These are phyloP conservation scores for Mastigias papua DNA, from an alignment of 30 jellyfish, hydroid and myxozoan genomes.

Conservation along the genomic window DNA sequence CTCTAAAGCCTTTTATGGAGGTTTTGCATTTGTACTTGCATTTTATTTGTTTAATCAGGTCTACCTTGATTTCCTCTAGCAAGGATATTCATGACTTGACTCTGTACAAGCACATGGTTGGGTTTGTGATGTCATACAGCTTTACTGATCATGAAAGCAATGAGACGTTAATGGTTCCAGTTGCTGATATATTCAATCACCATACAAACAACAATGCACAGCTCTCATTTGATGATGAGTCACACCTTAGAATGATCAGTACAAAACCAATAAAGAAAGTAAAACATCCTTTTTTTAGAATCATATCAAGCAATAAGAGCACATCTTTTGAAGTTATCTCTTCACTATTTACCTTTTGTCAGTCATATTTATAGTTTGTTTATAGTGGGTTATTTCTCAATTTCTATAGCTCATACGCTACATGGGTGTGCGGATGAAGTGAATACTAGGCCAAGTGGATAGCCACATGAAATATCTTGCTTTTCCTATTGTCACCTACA, in stretches of 20 bases:
- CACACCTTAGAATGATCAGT: conserved; percentile 77
- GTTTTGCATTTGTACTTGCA: background rate
- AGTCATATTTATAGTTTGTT: no score
- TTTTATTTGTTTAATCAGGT: background rate
- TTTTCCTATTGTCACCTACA: no score
- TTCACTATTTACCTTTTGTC: no score
- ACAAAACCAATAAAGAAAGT: conserved; percentile 86
- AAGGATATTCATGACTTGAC: conserved; percentile 55
- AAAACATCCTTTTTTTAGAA: no score
- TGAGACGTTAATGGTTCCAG: conserved; percentile 90
- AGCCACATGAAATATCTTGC: no score
- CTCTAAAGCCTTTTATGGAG: no score
- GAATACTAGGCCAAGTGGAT: no score
- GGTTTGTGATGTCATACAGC: conserved; percentile 97
- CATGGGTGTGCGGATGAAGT: no score
- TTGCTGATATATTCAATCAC: conserved; percentile 97
- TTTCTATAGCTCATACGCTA: no score
- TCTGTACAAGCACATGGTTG: conserved; percentile 90
- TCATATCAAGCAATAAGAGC: background rate
- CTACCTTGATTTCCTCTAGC: conserved; percentile 23
- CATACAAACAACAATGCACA: conserved; percentile 96
- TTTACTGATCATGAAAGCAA: conserved; percentile 81
- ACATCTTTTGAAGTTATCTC: no score
- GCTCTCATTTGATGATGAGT: conserved; percentile 76
- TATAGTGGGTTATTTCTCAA: no score